phyloP scores from a whole-genome alignment of 2,797 vertebrate species.

The Orientallactaga sibirica region DNA sequence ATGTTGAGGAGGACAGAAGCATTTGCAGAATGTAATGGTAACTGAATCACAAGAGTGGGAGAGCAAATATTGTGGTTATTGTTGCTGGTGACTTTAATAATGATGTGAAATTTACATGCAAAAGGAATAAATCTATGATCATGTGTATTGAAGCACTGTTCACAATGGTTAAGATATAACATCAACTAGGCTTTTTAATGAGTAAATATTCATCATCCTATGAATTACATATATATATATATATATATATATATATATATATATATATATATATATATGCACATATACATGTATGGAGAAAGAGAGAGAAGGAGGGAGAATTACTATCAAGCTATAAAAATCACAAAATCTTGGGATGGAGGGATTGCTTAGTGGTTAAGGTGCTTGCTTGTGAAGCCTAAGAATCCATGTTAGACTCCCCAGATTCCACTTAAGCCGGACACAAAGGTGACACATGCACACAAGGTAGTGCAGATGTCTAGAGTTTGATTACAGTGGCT shows the following conservation, averaged over 20 bases:
- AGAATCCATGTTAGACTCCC: too few relatives aligned
- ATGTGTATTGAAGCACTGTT: neutral
- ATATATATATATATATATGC: neutral
- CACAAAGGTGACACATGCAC: too few relatives aligned
- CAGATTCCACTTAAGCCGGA: too few relatives aligned
- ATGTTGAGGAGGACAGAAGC: neutral
- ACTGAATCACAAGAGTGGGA: neutral
- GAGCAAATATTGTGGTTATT: too few relatives aligned
- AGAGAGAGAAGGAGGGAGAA: too few relatives aligned
- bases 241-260: too few relatives aligned
- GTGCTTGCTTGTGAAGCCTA: too few relatives aligned
- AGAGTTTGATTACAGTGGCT: too few relatives aligned
- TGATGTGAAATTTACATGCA: neutral
- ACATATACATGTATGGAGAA: neutral
- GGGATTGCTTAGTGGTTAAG: too few relatives aligned
- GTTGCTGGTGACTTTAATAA: neutral
- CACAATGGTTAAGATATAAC: neutral
- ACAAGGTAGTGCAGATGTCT: too few relatives aligned
- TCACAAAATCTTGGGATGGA: too few relatives aligned
- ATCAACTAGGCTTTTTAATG: neutral
- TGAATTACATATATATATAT: neutral
- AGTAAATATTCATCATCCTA: neutral
- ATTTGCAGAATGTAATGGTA: neutral
- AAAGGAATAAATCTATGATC: neutral
- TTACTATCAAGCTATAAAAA: too few relatives aligned